phyloP scores from a whole-genome alignment of 2,797 vertebrate species.

The Melanotaenia boesemani region DNA sequence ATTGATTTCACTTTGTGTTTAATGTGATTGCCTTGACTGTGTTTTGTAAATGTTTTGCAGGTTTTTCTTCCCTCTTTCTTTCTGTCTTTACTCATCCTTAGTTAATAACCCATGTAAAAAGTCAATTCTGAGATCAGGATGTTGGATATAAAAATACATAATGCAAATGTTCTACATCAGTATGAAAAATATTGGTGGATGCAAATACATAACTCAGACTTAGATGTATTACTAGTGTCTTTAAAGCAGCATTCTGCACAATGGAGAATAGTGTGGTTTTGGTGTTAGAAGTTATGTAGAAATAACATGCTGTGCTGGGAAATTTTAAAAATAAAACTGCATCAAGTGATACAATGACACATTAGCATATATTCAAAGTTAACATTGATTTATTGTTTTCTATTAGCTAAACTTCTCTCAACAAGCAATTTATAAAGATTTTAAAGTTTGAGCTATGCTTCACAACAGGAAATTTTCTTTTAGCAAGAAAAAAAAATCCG shows the following conservation, averaged over 20 bases:
- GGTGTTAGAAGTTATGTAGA: background rate
- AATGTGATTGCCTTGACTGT: constrained; percentile 57
- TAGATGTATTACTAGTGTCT: background rate
- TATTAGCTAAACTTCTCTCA: background rate
- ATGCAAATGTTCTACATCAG: background rate
- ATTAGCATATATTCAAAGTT: background rate
- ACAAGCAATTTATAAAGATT: background rate
- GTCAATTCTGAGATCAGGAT: background rate
- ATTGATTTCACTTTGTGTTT: constrained; percentile 71
- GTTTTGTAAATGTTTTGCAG: constrained; percentile 52
- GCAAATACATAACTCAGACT: background rate
- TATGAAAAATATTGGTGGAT: background rate
- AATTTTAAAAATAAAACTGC: too few relatives aligned
- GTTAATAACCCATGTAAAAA: background rate
- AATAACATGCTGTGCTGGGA: too few relatives aligned
- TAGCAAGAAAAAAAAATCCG: background rate
- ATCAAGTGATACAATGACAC: background rate
- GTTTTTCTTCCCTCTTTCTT: background rate
- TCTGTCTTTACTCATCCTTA: background rate
- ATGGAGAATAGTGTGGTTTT: background rate
- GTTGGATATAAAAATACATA: background rate
- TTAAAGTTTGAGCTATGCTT: background rate
- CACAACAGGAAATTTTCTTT: background rate
- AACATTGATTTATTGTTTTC: background rate
- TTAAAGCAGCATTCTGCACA: background rate